Base-by-base conservation (phyloP, 2,888 invertebrate species). In the Plagodis pulveraria region DNA sequence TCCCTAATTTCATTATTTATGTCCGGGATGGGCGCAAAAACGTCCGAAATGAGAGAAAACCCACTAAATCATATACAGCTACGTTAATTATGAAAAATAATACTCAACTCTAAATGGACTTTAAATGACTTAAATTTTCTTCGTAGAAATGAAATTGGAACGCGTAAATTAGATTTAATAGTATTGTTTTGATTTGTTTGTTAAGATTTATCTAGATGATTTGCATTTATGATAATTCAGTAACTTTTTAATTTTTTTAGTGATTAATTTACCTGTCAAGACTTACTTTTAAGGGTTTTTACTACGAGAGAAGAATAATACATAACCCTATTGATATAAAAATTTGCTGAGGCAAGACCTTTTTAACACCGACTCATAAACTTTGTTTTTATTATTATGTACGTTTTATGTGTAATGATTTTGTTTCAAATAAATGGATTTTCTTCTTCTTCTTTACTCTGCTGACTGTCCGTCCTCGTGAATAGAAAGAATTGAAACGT, bases 21-120 rank as follows among this genome's bases (percentile, higher is more conserved):
- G 63, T 75, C 71, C 66, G 55, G 62, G 65, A 72, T 71, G 74
- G 70, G 73, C 74, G 80, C 77, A 74, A 83, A 84, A 86, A 81
- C 80, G 78, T 83, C 76, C 72, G 73, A 65, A 71, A 47, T 67
- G 71, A 55, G 69, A 71, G 66, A 63, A 62, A 64, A 68, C 66
- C 73, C 67, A 67, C 66, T 88, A 86, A 88, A 88, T 89, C 83
- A 86, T 78, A 73, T 73, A 70, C 70, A 70, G 72, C 58, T 51
- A 59, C 72, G 72, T 83, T 87, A 86, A 88, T 87, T 89, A 82
- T 83, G 78, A 87, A 87, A 87, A 87, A 87, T 84, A 86, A 81
- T 84, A 78, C 75, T 76, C 70, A 69, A 54, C 71, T 69, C 69
- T 64, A 69, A 80, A 81, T 77, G 72, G 71, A 65, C 71, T 70